Conservation (phyloP, 2,113 vertebrate species). For the Condylura cristata region DNA sequence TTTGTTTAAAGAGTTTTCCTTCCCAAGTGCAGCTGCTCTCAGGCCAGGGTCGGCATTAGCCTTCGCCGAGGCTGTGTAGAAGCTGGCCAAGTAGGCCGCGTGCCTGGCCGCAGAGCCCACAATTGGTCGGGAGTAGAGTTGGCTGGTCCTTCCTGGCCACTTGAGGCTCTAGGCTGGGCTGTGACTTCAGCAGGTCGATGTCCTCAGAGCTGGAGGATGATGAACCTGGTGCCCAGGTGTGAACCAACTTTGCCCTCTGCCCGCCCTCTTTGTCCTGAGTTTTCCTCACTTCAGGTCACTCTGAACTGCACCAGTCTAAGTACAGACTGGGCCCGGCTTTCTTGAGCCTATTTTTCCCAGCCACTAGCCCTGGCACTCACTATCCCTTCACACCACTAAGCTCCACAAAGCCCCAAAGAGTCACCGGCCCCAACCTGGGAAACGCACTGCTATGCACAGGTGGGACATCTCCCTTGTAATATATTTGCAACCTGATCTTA, state of each 20-base stretch:
- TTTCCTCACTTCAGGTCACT: background rate
- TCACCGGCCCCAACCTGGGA: too few relatives aligned
- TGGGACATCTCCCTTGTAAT: background rate
- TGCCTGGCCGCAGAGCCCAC: background rate
- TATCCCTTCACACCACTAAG: rapidly evolving
- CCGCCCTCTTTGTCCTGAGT: background rate
- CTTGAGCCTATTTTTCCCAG: background rate
- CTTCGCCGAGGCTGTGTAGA: background rate
- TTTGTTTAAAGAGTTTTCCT: constrained; percentile 76
- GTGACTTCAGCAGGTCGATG: background rate
- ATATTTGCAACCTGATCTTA: background rate
- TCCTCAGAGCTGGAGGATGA: background rate
- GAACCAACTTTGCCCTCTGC: background rate
- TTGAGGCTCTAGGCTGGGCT: background rate
- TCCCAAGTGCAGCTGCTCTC: constrained; percentile 60
- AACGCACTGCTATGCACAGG: rapidly evolving
- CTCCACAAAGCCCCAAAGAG: background rate
- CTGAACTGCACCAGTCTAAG: background rate
- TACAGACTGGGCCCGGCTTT: background rate
- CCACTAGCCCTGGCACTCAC: background rate
- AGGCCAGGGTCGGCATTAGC: background rate
- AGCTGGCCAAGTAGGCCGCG: background rate
- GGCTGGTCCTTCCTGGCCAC: background rate
- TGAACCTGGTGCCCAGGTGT: background rate
- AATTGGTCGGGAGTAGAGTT: rapidly evolving